A percentile compares a stretch with the other conserved stretches of the same genome.
Evolutionary conservation across 2,888 invertebrate genomes (phyloP).

Genomic region (Ophioninae sp.): DNA sequence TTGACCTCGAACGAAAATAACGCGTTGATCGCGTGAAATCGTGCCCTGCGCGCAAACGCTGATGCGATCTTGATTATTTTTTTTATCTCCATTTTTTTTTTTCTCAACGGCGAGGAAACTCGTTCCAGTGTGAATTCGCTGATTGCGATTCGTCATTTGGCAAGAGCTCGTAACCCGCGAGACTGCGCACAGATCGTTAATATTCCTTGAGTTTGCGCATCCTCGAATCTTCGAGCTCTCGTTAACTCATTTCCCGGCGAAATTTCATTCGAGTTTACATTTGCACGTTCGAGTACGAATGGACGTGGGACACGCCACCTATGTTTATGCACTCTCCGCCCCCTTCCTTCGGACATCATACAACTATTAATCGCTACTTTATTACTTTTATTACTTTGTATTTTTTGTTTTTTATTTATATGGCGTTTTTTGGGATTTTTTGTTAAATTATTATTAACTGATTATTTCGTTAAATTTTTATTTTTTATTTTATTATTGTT

Average conservation of each 20-base stretch:
- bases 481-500: too few relatives aligned
- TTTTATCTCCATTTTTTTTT: conserved; percentile 6
- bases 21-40: conserved; percentile 35
- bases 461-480: too few relatives aligned
- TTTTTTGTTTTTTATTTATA: too few relatives aligned
- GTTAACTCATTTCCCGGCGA: conserved; percentile 59
- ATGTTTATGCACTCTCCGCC: background rate
- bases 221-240: conserved; percentile 46
- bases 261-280: conserved; percentile 53
- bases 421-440: too few relatives aligned
- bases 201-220: conserved; percentile 41
- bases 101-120: conserved; percentile 38
- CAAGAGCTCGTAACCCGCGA: conserved; percentile 46
- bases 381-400: too few relatives aligned
- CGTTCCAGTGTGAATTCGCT: conserved; percentile 43
- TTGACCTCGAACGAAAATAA: conserved; percentile 41
- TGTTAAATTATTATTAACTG: too few relatives aligned
- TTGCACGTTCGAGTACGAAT: conserved; percentile 44
- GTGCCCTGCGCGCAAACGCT: conserved; percentile 1
- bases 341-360: conserved; percentile 6
- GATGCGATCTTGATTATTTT: conserved; percentile 5
- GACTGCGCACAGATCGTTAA: conserved; percentile 12
- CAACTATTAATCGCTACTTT: too few relatives aligned
- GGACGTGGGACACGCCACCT: background rate
- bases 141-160: conserved; percentile 52